Conservation (phyloP, 92 coral and sea anemone genomes). For the Paramuricea clavata region DNA sequence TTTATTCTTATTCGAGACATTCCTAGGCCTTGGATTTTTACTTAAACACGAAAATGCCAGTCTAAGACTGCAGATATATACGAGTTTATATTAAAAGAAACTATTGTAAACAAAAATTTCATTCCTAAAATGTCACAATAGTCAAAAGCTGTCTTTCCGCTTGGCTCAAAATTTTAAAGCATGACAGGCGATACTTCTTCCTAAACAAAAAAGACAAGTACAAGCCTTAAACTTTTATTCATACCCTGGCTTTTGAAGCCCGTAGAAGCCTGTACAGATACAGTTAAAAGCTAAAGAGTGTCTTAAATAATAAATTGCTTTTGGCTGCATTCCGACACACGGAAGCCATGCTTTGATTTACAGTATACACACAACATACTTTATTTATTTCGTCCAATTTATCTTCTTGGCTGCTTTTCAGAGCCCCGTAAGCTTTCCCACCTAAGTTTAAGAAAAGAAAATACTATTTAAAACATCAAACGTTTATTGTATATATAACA, state of each 20-base stretch:
- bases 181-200: too few relatives aligned
- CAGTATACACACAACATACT: constrained; percentile 54
- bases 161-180: constrained; percentile 25
- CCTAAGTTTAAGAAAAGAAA: constrained; percentile 61
- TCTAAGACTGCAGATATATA: too few relatives aligned
- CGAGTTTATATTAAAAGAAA: too few relatives aligned
- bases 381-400: constrained; percentile 87
- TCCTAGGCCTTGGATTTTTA: neutral
- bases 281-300: neutral
- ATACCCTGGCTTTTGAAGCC: neutral
- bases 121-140: neutral
- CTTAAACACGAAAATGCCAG: too few relatives aligned
- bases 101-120: too few relatives aligned
- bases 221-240: neutral
- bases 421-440: constrained; percentile 83
- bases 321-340: neutral
- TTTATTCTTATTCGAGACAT: too few relatives aligned
- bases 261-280: neutral
- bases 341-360: neutral
- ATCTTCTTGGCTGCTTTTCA: constrained; percentile 73
- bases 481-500: neutral
- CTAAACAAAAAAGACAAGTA: too few relatives aligned
- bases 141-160: constrained; percentile 42
- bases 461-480: neutral
- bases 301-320: neutral